A percentile compares a stretch with the other conserved stretches of the same genome.
These are phyloP conservation scores for Astropecten irregularis DNA, from an alignment of 53 echinoderm and acorn worm species.

Conservation along the genomic window DNA sequence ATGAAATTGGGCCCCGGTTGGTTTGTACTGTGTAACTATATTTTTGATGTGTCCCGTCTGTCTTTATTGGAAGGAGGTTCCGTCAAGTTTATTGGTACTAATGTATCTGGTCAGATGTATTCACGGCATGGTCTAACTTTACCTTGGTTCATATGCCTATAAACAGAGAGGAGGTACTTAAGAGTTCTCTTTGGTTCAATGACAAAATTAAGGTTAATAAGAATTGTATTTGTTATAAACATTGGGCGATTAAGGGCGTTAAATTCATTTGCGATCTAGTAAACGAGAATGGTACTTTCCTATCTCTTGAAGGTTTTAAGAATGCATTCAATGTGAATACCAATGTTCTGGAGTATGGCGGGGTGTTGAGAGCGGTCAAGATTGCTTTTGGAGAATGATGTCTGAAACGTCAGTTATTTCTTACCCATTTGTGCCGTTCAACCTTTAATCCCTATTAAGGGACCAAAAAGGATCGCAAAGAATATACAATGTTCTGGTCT, in stretches of 20 bases:
- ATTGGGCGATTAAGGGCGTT: neutral
- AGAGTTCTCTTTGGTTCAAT: constrained; percentile 6
- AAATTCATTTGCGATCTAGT: neutral
- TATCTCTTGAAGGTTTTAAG: neutral
- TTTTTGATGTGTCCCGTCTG: too few species aligned
- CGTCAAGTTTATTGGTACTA: too few species aligned
- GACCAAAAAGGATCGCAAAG: too few species aligned
- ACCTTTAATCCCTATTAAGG: too few species aligned
- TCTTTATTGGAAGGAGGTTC: too few species aligned
- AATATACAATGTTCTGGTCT: neutral
- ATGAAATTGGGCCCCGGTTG: too few species aligned
- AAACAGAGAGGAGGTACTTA: neutral
- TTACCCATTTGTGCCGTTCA: too few species aligned
- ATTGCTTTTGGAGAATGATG: too few species aligned
- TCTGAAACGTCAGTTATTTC: too few species aligned
- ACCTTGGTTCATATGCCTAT: neutral
- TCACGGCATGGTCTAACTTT: neutral
- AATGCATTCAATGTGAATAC: neutral
- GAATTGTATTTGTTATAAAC: neutral
- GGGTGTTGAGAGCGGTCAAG: too few species aligned
- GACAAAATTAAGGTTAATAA: neutral
- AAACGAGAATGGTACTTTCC: neutral
- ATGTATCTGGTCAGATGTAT: too few species aligned
- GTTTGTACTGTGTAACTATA: too few species aligned
- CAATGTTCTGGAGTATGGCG: neutral